These are phyloP conservation scores for Mustelus asterias DNA, from an alignment of 2,113 vertebrate genomes.

Conservation along the genomic window DNA sequence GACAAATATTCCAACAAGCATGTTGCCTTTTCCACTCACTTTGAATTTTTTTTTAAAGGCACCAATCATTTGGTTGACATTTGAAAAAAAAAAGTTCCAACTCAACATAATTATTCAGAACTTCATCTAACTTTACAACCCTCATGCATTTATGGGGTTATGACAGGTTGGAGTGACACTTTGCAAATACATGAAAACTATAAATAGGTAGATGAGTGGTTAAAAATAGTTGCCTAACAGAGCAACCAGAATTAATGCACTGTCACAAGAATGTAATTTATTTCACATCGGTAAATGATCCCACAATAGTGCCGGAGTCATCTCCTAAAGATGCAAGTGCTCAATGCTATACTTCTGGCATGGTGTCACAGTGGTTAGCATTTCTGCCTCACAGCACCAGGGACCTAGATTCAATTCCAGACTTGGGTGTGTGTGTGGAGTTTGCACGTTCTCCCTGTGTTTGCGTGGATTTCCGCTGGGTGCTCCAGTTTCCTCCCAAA, in stretches of 20 bases:
- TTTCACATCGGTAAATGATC: not conserved
- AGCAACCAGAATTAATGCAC: not conserved
- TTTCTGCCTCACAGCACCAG: too few relatives aligned
- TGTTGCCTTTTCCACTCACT: not conserved
- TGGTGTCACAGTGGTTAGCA: too few relatives aligned
- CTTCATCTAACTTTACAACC: not conserved
- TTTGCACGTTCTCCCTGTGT: too few relatives aligned
- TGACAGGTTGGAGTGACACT: not conserved
- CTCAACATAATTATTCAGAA: not conserved
- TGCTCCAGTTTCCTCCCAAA: too few relatives aligned
- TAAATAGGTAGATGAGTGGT: not conserved
- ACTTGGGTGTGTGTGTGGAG: too few relatives aligned
- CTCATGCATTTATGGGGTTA: not conserved
- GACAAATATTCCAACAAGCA: not conserved
- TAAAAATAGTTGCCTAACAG: not conserved
- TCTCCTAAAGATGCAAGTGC: not conserved
- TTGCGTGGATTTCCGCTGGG: too few relatives aligned
- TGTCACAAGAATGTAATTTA: not conserved
- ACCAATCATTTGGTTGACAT: constrained; percentile 9
- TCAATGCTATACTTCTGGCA: not conserved
- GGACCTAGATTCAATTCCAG: too few relatives aligned
- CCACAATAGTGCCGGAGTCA: not conserved
- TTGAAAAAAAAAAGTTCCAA: not conserved
- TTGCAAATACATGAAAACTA: not conserved
- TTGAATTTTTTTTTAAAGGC: not conserved